A percentile compares a stretch with the other conserved stretches of the same genome.
These are phyloP conservation scores for Hydrolagus affinis DNA, from an alignment of 2,113 vertebrate genomes.

Conservation along the genomic window DNA sequence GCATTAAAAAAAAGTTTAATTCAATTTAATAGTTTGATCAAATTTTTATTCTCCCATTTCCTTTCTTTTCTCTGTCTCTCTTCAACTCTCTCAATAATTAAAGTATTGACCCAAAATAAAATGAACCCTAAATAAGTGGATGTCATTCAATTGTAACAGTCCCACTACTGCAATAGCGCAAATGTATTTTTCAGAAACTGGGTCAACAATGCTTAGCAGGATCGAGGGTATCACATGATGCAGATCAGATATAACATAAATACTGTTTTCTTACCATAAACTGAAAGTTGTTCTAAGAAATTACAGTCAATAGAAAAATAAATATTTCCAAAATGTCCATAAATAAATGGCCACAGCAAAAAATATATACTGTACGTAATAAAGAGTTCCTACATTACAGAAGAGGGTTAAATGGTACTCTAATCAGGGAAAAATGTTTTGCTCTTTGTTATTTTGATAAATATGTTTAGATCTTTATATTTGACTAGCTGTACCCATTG, in stretches of 20 bases:
- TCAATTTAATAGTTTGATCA: background rate
- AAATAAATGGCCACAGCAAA: background rate
- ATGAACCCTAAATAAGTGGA: background rate
- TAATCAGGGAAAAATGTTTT: too few relatives aligned
- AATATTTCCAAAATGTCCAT: background rate
- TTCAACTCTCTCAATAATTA: too few relatives aligned
- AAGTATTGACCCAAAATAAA: background rate
- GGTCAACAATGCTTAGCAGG: constrained; percentile 27
- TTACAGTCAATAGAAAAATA: background rate
- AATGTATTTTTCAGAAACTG: background rate
- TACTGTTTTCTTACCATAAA: background rate
- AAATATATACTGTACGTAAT: too few relatives aligned
- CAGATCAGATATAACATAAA: background rate
- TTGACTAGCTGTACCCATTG: too few relatives aligned
- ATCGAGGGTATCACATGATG: constrained; percentile 12
- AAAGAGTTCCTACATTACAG: too few relatives aligned
- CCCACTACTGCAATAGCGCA: background rate
- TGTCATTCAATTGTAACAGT: background rate
- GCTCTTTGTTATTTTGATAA: too few relatives aligned
- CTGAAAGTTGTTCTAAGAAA: background rate
- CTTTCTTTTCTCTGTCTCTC: too few relatives aligned
- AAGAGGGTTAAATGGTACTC: too few relatives aligned
- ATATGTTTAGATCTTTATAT: too few relatives aligned
- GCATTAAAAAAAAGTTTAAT: background rate
- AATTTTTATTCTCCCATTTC: background rate